A percentile compares a stretch with the other conserved stretches of the same genome.
These are phyloP conservation scores for Neopelma chrysocephalum DNA, from an alignment of 2,797 vertebrate genomes.

Conservation along the genomic window DNA sequence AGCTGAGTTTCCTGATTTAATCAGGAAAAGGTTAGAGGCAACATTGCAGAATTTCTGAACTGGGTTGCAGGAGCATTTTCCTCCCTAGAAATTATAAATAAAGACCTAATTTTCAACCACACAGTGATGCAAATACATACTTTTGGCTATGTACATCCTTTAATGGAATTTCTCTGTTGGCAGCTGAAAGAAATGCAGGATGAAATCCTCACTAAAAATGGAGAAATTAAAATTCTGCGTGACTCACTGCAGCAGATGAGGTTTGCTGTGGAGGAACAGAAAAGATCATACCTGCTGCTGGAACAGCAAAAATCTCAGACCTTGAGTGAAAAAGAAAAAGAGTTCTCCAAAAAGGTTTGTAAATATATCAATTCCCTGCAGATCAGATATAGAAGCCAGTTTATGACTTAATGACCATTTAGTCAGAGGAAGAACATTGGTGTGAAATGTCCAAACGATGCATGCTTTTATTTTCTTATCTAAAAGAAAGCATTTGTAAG, in stretches of 20 bases:
- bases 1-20: background rate
- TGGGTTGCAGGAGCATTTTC: background rate
- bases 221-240: conserved; percentile 91
- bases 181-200: conserved; percentile 90
- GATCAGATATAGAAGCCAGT: background rate
- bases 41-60: background rate
- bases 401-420: background rate
- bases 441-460: background rate
- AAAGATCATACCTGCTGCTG: conserved; percentile 76
- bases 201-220: conserved; percentile 88
- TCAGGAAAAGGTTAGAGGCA: background rate
- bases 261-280: conserved; percentile 84
- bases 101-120: background rate
- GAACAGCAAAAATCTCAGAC: conserved; percentile 81
- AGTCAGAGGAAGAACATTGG: background rate
- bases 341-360: conserved; percentile 89
- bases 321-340: conserved; percentile 87
- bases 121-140: background rate
- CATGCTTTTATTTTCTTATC: background rate
- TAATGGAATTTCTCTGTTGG: conserved; percentile 42
- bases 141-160: background rate
- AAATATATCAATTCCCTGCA: background rate
- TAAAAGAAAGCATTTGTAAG: background rate
- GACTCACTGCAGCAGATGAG: conserved; percentile 88
- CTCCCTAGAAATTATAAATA: background rate